These are phyloP conservation scores for Ageneiosus marmoratus DNA, from an alignment of 2,113 vertebrate species.

Conservation along the genomic window DNA sequence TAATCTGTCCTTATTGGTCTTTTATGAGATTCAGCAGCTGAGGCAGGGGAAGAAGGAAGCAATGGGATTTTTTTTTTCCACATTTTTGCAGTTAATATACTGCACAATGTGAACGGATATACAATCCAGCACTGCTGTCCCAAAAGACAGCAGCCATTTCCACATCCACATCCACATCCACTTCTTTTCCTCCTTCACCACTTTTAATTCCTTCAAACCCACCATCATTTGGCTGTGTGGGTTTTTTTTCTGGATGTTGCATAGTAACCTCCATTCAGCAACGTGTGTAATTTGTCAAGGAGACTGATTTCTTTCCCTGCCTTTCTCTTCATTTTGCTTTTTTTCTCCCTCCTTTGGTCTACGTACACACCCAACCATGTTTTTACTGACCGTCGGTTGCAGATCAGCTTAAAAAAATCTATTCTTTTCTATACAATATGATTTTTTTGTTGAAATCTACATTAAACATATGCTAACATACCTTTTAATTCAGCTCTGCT, in stretches of 20 bases:
- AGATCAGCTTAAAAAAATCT: background rate
- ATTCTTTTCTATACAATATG: background rate
- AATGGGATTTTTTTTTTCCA: slow-evolving; percentile 33
- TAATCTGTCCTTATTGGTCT: slow-evolving; percentile 72
- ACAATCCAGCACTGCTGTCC: slow-evolving; percentile 33
- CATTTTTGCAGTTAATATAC: slow-evolving; percentile 53
- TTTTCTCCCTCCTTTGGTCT: slow-evolving; percentile 52
- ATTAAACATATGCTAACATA: background rate
- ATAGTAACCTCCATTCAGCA: slow-evolving; percentile 20
- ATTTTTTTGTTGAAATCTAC: background rate
- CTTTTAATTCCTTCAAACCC: background rate
- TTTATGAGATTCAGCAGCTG: slow-evolving; percentile 72
- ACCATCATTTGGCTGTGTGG: background rate
- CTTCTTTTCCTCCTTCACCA: background rate
- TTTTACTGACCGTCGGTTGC: slow-evolving; percentile 50
- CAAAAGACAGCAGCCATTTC: slow-evolving; percentile 51
- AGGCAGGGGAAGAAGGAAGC: slow-evolving; percentile 53
- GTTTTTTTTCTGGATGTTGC: background rate
- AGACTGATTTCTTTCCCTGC: slow-evolving; percentile 65
- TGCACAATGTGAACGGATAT: slow-evolving; percentile 21
- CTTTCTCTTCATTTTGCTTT: slow-evolving; percentile 38
- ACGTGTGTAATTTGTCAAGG: slow-evolving; percentile 54
- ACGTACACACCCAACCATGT: slow-evolving; percentile 71
- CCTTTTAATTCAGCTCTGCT: background rate
- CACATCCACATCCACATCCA: slow-evolving; percentile 23